A percentile compares a stretch with the other conserved stretches of the same genome.
These are phyloP conservation scores for Leptinotarsa juncta DNA, from an alignment of 2,888 invertebrate genomes.

Conservation along the genomic window DNA sequence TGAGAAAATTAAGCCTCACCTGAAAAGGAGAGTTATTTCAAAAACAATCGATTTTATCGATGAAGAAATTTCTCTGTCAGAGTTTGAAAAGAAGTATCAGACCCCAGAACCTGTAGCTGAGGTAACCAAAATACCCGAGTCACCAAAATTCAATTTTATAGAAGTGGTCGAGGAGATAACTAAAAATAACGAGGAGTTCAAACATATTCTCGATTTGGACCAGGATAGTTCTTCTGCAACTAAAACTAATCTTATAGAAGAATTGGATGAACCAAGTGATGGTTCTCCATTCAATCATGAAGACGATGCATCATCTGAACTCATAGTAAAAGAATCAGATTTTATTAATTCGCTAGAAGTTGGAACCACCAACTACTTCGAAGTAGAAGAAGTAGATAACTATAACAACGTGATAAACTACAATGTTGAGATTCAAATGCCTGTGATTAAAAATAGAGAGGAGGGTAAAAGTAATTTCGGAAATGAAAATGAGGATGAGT, in stretches of 20 bases:
- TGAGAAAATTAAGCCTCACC: constrained; percentile 39
- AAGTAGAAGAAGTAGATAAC: not conserved
- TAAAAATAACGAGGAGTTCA: constrained; percentile 20
- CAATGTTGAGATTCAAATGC: constrained; percentile 26
- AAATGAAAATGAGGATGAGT: not conserved
- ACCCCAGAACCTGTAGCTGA: constrained; percentile 18
- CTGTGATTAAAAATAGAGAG: constrained; percentile 10
- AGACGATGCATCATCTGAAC: not conserved
- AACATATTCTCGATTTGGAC: constrained; percentile 16
- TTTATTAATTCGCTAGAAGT: not conserved
- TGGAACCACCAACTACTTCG: not conserved
- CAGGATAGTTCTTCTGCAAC: not conserved
- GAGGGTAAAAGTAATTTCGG: not conserved
- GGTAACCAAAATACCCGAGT: constrained; percentile 58
- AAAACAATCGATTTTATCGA: constrained; percentile 57
- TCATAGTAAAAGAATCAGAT: not conserved
- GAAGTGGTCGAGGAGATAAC: constrained; percentile 34
- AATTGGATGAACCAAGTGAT: not conserved
- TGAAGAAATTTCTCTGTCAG: constrained; percentile 36
- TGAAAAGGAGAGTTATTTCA: constrained; percentile 60
- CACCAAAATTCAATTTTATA: constrained; percentile 63
- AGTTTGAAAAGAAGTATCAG: constrained; percentile 23
- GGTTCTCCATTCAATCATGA: no score
- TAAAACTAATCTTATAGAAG: not conserved
- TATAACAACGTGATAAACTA: not conserved